These are phyloP conservation scores for Caenorhabditis inopinata DNA, from an alignment of 1,140 invertebrate genomes.

Conservation along the genomic window DNA sequence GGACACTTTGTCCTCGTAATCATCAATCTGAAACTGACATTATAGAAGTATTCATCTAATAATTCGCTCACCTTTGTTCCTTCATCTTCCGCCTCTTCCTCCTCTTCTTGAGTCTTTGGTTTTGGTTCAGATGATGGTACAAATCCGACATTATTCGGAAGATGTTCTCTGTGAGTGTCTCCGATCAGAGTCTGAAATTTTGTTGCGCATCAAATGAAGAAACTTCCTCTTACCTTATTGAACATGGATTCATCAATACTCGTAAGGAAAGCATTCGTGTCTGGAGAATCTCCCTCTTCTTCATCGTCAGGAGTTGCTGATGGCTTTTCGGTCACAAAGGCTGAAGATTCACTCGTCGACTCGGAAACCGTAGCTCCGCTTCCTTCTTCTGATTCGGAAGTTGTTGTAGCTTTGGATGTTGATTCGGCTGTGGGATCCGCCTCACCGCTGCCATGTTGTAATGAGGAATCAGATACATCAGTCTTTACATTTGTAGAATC, in stretches of 20 bases:
- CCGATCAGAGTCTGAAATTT: neutral
- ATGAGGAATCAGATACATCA: too few species aligned
- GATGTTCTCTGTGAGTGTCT: constrained; percentile 1
- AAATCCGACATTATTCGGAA: constrained; percentile 40
- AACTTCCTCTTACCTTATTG: neutral
- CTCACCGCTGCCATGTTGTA: neutral
- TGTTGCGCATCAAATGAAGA: too few species aligned
- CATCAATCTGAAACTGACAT: neutral
- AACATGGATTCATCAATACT: constrained; percentile 33
- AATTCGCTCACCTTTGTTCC: neutral
- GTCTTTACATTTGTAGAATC: neutral
- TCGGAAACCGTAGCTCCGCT: neutral
- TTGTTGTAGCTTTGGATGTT: neutral
- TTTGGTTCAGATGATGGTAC: constrained; percentile 37
- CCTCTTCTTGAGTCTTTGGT: neutral
- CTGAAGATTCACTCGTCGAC: neutral
- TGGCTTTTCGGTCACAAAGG: neutral
- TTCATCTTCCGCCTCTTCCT: constrained; percentile 24
- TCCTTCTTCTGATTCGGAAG: constrained; percentile 4
- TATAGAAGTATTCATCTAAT: neutral
- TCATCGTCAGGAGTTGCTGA: neutral
- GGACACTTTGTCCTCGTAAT: constrained; percentile 28
- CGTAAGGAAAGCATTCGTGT: neutral
- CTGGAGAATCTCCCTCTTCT: neutral
- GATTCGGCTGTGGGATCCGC: neutral